Base-by-base conservation (phyloP, 2,113 vertebrate species). In the Istiophorus platypterus region DNA sequence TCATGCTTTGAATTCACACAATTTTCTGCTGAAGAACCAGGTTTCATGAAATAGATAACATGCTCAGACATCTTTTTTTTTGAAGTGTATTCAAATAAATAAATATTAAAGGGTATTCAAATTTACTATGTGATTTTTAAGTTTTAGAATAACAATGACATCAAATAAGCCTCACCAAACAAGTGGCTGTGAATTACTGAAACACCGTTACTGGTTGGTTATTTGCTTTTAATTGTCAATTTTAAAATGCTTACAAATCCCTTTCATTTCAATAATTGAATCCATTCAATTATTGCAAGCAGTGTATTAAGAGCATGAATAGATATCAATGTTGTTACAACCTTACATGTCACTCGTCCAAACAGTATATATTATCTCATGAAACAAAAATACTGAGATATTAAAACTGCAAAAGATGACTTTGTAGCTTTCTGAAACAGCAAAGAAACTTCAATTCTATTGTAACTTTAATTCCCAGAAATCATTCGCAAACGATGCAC, bases 21-120 rank as follows among this genome's bases (percentile, higher is more conserved):
- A 61, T 9, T 20, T 52, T 17, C 26, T 62, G 22, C 51, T 39
- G 0, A 9, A 27, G 9, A 42, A 22, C 1, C 7, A n/a, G 4
- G 5, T 57, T 56, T 47, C 5, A 41, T 2, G 52, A 57, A 45
- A 56, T 13, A 64, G 49, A 67, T 56, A 81, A 86, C 12, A 70
- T 20, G 42, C 58, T 77, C 22, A 14, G 61, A 37, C 34, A 64
- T 13, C 17, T 49, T 18, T 20, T 3, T 34, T 54, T 62, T 84
- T 76, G 76, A 72, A 79, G 51, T 69, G 71, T 70, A 69, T 92
- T 91, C n/a, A n/a, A n/a, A n/a, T n/a, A n/a, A n/a, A n/a, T n/a
- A n/a, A n/a, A n/a, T 93, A 92, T 94, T 94, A 94, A 93, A 94
- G 92, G 92, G 89, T 85, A 80, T 84, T 90, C 45, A 82, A 68